A percentile compares a stretch with the other conserved stretches of the same genome.
phyloP scores from a whole-genome alignment of 2,113 vertebrate genomes.

The Laticauda laticaudata region DNA sequence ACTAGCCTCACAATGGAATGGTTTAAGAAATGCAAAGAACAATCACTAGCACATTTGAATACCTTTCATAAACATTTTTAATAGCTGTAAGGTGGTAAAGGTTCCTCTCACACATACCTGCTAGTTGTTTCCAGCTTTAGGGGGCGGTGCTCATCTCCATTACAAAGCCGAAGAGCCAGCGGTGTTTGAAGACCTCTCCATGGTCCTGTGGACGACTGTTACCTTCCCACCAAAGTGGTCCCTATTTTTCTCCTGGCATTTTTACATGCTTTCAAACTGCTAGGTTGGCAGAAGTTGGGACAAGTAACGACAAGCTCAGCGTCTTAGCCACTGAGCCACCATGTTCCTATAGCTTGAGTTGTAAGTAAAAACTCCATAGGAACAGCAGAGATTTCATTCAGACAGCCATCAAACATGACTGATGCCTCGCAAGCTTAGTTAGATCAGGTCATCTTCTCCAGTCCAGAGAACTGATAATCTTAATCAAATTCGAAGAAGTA shows the following conservation, averaged over 20 bases:
- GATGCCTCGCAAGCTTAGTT: not conserved
- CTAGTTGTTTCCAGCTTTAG: too few relatives aligned
- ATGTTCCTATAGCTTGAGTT: not conserved
- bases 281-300: too few relatives aligned
- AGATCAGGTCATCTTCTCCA: not conserved
- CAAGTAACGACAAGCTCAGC: too few relatives aligned
- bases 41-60: not conserved
- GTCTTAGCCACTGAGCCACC: too few relatives aligned
- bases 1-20: slow-evolving; percentile 14
- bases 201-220: too few relatives aligned
- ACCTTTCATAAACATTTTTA: not conserved
- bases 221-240: too few relatives aligned
- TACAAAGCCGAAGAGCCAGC: too few relatives aligned
- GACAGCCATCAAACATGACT: not conserved
- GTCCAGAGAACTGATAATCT: not conserved
- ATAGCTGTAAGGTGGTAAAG: not conserved
- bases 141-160: too few relatives aligned
- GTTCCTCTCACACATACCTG: too few relatives aligned
- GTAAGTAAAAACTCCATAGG: not conserved
- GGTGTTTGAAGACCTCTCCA: too few relatives aligned
- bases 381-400: not conserved
- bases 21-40: not conserved
- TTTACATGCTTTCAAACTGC: too few relatives aligned
- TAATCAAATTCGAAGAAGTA: not conserved
- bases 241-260: too few relatives aligned